Conservation (phyloP, 2,888 invertebrate species). For the Cataglyphis rosenhaueri region DNA sequence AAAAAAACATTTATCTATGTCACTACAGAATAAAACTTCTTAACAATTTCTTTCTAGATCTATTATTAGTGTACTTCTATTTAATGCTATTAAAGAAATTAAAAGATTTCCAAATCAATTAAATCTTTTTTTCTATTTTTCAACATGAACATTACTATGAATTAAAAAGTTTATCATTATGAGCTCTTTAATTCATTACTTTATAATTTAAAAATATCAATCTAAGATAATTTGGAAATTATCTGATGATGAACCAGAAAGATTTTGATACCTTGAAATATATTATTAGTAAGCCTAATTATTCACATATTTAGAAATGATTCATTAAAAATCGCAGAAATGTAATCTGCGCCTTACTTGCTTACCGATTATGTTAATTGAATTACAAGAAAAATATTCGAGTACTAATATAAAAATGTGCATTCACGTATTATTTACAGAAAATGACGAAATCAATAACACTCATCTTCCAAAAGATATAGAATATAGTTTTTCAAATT, state of each 20-base stretch:
- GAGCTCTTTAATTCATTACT: neutral
- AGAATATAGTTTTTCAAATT: constrained; percentile 14
- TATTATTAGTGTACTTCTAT: constrained; percentile 71
- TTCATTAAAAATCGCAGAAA: constrained; percentile 54
- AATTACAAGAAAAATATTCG: constrained; percentile 47
- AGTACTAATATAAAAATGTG: neutral
- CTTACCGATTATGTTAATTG: constrained; percentile 38
- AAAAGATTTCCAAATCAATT: constrained; percentile 50
- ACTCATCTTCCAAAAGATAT: constrained; percentile 34
- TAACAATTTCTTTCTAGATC: constrained; percentile 72
- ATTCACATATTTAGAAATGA: constrained; percentile 60
- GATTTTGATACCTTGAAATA: constrained; percentile 76
- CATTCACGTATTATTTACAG: constrained; percentile 52
- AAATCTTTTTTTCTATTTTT: constrained; percentile 24
- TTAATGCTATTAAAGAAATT: constrained; percentile 72
- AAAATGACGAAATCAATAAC: neutral
- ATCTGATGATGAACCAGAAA: constrained; percentile 56
- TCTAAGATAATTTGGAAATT: neutral
- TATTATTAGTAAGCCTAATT: constrained; percentile 67
- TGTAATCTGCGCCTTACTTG: constrained; percentile 12
- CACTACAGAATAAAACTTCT: constrained; percentile 66
- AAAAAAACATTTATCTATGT: constrained; percentile 55
- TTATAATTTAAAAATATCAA: constrained; percentile 8
- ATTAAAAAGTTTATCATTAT: neutral
- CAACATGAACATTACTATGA: constrained; percentile 14